Evolutionary conservation across 2,888 invertebrate genomes (phyloP), one percentile per base, ranked within the genome.

Genomic region (Oligia strigilis): DNA sequence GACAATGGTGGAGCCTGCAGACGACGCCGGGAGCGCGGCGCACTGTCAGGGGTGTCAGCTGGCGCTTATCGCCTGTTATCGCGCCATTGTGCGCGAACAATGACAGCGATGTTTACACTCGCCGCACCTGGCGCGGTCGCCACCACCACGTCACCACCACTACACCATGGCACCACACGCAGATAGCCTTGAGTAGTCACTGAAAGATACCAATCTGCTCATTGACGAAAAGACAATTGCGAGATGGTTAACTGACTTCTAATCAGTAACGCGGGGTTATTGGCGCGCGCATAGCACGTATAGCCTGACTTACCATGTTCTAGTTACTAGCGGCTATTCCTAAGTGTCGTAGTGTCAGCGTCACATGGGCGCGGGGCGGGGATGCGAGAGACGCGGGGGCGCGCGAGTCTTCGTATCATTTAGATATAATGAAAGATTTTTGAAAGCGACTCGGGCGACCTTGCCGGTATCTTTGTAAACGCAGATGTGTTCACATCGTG

Each of bases 21-120:
- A 58, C 43, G 64, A 52, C 43, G 19, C n/a, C 1, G 17, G 64
- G 8, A 13, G 19, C 49, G 4, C 14, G 55, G 5, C 58, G 75
- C 1, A 78, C 83, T 79, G 88, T 88, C 90, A 89, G 87, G 89
- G 87, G 77, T 89, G 80, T 79, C 84, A 87, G 74, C 80, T 88
- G 89, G 71, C 75, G 65, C 72, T 90, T 92, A 92, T 91, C 91
- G 89, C 81, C 75, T 83, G 85, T 88, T 91, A 91, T 91, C 91
- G 77, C 49, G 36, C 91, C 88, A 92, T 92, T 92, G 92, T 92
- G 80, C 75, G 72, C 74, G 74, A 74, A 88, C 89, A 89, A 91
- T 90, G 89, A 88, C 87, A 90, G 72, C 71, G n/a, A 60, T 90
- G 88, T 91, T 91, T 91, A 90, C 86, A 86, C 49, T 81, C 36